Evolutionary conservation across 2,888 invertebrate species (phyloP).

Genomic region (Scaptomyza reducta): DNA sequence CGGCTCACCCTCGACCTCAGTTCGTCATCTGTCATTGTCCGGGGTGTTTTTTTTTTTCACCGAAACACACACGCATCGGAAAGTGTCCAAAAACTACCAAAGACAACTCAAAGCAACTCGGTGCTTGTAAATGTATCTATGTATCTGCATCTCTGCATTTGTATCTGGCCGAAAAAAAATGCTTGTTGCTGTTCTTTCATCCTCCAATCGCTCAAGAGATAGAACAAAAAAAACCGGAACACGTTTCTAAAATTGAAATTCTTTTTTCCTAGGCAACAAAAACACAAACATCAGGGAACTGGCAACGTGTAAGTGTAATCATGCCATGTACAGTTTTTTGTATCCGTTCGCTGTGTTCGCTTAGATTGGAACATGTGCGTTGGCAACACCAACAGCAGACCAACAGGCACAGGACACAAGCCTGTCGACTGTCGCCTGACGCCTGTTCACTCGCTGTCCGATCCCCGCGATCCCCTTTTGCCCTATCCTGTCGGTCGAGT

Average conservation of each 20-base stretch:
- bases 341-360: conserved; percentile 56
- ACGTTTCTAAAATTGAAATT: conserved; percentile 78
- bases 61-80: conserved; percentile 42
- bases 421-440: conserved; percentile 12
- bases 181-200: conserved; percentile 37
- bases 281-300: conserved; percentile 16
- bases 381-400: conserved; percentile 55
- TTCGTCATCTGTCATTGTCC: conserved; percentile 77
- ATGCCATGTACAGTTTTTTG: conserved; percentile 76
- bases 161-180: conserved; percentile 20
- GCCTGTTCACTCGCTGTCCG: conserved; percentile 13
- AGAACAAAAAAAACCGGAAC: conserved; percentile 48
- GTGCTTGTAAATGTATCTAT: conserved; percentile 34
- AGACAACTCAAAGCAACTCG: conserved; percentile 77
- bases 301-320: conserved; percentile 64
- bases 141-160: conserved; percentile 19
- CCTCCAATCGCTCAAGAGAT: conserved; percentile 39
- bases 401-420: conserved; percentile 50
- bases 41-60: conserved; percentile 31
- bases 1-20: conserved; percentile 29
- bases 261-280: conserved; percentile 49
- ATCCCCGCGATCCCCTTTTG: conserved; percentile 14
- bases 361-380: conserved; percentile 79
- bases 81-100: conserved; percentile 71
- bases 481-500: not conserved